A percentile compares a stretch with the other conserved stretches of the same genome.
phyloP scores from a whole-genome alignment of 37 sponge, comb jelly and placozoan genomes.

The Hormiphora californensis region DNA sequence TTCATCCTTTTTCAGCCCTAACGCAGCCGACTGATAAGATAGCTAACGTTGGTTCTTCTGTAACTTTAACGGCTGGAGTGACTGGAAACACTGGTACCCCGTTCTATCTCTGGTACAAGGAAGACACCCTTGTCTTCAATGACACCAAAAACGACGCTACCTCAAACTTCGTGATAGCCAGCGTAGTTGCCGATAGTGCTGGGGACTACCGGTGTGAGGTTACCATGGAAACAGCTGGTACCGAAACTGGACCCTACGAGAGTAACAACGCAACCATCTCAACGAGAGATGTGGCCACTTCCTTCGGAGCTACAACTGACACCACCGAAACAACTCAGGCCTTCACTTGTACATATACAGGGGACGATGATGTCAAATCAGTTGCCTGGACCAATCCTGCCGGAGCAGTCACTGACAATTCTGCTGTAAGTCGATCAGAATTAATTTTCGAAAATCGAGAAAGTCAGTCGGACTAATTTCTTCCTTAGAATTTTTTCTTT shows the following conservation, averaged over 20 bases:
- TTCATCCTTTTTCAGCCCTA: not conserved
- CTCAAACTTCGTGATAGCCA: not conserved
- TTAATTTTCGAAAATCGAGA: too few species aligned
- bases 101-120: not conserved
- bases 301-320: not conserved
- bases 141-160: not conserved
- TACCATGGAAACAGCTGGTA: not conserved
- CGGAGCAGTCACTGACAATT: not conserved
- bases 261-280: not conserved
- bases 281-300: not conserved
- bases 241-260: not conserved
- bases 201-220: not conserved
- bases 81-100: slow-evolving; percentile 5
- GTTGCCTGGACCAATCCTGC: not conserved
- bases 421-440: not conserved
- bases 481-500: too few species aligned
- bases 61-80: not conserved
- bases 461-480: too few species aligned
- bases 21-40: not conserved
- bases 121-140: not conserved
- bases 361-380: not conserved
- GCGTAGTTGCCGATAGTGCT: not conserved
- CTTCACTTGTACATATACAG: not conserved
- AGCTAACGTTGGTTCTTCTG: not conserved
- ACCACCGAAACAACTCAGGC: not conserved